Evolutionary conservation across 1,140 invertebrate species (phyloP), one percentile per base, ranked within the genome.

Genomic region (Anastrepha obliqua): DNA sequence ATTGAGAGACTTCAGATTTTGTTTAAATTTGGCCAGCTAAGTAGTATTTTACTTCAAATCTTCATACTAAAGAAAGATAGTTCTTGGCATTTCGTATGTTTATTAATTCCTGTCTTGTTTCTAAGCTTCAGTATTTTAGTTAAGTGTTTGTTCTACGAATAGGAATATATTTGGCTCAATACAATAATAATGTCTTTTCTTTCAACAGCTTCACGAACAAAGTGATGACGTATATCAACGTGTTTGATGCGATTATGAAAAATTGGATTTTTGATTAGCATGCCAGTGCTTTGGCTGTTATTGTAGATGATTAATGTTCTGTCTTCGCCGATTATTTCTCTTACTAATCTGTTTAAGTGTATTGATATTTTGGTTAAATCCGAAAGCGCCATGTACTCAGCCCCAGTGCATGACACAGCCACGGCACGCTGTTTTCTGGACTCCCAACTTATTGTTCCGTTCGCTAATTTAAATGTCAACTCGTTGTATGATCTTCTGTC

Each of bases 261-360:
- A 86, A 92, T 89, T 9, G 91, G 58, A 90, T 94, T 94, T 81
- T 93, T 90, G 8, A 90, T 90, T 13, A 94, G 86, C 87, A 91
- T 91, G 1, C 93, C 90, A 0, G 93, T 92, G 87, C 91, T 89
- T 89, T 91, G 91, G 89, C 93, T 94, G 85, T 94, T 93, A 9
- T 90, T 89, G 59, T 87, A 89, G 8, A 87, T 85, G n/a, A 92
- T 20, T 17, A 81, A 6, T 60, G 70, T 42, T 47, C 17, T 13
- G 29, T 62, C 8, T 29, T 17, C 13, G 17, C 87, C 87, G 39
- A 81, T 2, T 29, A 89, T 60, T 55, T 90, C 87, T 29, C 58
- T 74, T 58, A 86, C 42, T 3, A 90, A 88, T 3, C 86, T 11
- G 58, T 87, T 86, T 11, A 91, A 11, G 86, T 89, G 90, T 17